phyloP scores from a whole-genome alignment of 1,140 invertebrate genomes.

The Proales similis region DNA sequence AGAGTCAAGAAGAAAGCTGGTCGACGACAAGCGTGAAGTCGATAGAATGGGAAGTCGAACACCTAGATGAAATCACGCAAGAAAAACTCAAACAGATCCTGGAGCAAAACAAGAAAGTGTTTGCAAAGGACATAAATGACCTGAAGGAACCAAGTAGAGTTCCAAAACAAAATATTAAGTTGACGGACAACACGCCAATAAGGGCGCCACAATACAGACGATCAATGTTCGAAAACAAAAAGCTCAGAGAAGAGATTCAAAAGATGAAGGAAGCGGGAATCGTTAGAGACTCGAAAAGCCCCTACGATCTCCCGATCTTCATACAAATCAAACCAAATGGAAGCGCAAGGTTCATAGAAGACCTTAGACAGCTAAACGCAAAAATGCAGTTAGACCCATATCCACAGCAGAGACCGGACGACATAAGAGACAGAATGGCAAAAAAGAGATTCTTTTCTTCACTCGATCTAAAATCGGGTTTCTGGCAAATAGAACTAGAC shows the following conservation, averaged over 20 bases:
- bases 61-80: too few species aligned
- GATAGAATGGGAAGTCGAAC: too few species aligned
- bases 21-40: too few species aligned
- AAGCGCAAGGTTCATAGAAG: neutral
- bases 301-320: too few species aligned
- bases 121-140: neutral
- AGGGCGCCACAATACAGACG: neutral
- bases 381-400: too few species aligned
- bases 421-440: neutral
- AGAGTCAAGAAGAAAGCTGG: too few species aligned
- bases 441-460: slow-evolving; percentile 6
- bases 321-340: too few species aligned
- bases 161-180: slow-evolving; percentile 2
- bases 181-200: slow-evolving; percentile 18
- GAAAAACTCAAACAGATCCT: too few species aligned
- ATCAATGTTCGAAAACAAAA: slow-evolving; percentile 2
- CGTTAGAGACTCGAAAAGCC: too few species aligned
- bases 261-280: neutral
- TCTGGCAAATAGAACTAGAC: slow-evolving; percentile 44
- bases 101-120: neutral
- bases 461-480: slow-evolving; percentile 45
- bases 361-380: neutral
- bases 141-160: slow-evolving; percentile 9
- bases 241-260: slow-evolving; percentile 7
- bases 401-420: too few species aligned